These are phyloP conservation scores for Zygogramma bicolorata DNA, from an alignment of 2,888 invertebrate genomes.

Conservation along the genomic window DNA sequence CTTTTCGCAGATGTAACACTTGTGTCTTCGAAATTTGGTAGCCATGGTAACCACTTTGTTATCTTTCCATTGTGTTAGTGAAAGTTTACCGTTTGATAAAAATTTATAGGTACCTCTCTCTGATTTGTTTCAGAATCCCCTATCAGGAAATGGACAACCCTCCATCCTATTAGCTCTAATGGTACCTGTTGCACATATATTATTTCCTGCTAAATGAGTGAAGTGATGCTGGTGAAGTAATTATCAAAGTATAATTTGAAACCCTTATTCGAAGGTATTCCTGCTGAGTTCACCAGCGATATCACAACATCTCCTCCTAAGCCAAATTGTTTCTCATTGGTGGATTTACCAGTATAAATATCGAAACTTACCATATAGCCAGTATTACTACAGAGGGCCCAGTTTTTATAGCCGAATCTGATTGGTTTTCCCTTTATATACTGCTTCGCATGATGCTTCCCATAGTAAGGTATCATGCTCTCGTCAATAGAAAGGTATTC, in stretches of 20 bases:
- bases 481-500: not conserved
- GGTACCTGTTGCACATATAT: conserved; percentile 15
- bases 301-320: conserved; percentile 14
- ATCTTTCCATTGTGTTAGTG: conserved; percentile 9
- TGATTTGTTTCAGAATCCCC: not conserved
- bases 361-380: conserved; percentile 8
- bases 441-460: conserved; percentile 3
- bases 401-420: conserved; percentile 14
- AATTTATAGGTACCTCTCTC: conserved; percentile 20
- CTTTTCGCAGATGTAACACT: conserved; percentile 21
- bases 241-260: conserved; percentile 27
- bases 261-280: conserved; percentile 17
- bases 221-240: conserved; percentile 19
- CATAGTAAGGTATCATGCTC: conserved; percentile 1
- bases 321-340: conserved; percentile 22
- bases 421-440: conserved; percentile 1
- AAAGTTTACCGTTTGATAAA: conserved; percentile 10
- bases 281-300: conserved; percentile 20
- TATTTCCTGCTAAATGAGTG: conserved; percentile 7
- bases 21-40: conserved; percentile 17
- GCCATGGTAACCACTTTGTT: conserved; percentile 16
- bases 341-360: conserved; percentile 17
- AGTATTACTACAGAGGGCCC: conserved; percentile 10
- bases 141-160: conserved; percentile 15
- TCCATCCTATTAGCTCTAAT: conserved; percentile 8